Base-by-base conservation (phyloP, 2,888 invertebrate species). In the Eledone cirrhosa region DNA sequence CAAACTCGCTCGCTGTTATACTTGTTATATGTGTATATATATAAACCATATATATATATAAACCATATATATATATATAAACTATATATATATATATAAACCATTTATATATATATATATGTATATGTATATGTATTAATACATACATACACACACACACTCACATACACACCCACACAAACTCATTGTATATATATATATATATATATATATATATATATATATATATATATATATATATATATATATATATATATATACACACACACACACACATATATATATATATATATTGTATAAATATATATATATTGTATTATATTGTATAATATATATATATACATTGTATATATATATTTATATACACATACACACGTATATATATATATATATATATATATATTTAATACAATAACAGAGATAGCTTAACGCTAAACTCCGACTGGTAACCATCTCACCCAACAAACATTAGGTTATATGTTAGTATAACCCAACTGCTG, bases 241-340 rank as follows among this genome's bases (percentile, higher is more conserved):
- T 5, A 5, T 63, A 5, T 63, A 11, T 16, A 16, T 5, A 5
- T 7, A 22, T 11, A 63, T 11, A 5, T n/a, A 11, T 16, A 7
- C n/a, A 63, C 63, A 11, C 63, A 11, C 16, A 5, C n/a, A 5
- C 24, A 4, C 24, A 11, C 7, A 16, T 63, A 63, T 63, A 63
- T 63, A 63, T 63, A 63, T 63, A 63, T 63, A 16, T 63, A 16
- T 63, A 63, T 63, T n/a, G 7, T 63, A 63, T 63, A 63, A 24
- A 63, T 63, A 63, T 63, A 63, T 63, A 63, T 63, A 63, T 63
- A 63, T 63, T n/a, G n/a, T n/a, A n/a, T n/a, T n/a, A n/a, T n/a
- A n/a, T 24, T 63, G 8, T 63, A 63, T 63, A 24, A 1, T 63
- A 63, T 63, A 63, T 63, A 63, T 63, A 63, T 63, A 63, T 8